These are phyloP conservation scores for Sericinus montela DNA, from an alignment of 2,888 invertebrate species.

Conservation along the genomic window DNA sequence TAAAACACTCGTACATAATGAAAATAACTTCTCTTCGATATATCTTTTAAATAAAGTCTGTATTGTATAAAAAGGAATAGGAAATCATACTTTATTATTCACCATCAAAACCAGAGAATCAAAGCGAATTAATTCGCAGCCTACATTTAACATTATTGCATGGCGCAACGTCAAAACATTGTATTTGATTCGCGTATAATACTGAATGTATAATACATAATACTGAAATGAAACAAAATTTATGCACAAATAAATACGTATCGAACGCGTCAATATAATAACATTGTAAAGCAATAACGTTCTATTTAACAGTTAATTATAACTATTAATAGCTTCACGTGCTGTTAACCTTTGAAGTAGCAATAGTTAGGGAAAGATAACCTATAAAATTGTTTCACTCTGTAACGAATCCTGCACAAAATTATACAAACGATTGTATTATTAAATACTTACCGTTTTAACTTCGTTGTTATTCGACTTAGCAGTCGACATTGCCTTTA, in stretches of 20 bases:
- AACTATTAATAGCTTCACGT: constrained; percentile 17
- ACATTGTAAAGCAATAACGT: constrained; percentile 13
- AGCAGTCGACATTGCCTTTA: constrained; percentile 73
- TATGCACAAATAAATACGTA: constrained; percentile 13
- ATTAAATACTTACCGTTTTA: constrained; percentile 60
- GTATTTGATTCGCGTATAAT: constrained; percentile 2
- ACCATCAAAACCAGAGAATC: not conserved
- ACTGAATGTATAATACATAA: constrained; percentile 1
- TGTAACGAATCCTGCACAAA: constrained; percentile 20
- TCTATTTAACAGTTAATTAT: constrained; percentile 11
- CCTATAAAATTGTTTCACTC: constrained; percentile 28
- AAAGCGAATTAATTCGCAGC: not conserved
- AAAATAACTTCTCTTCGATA: no score
- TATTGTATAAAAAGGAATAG: not conserved
- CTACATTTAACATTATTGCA: not conserved
- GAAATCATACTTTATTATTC: not conserved
- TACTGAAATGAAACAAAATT: constrained; percentile 13
- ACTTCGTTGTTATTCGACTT: constrained; percentile 64
- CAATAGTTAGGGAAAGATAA: constrained; percentile 26
- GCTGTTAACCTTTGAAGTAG: constrained; percentile 17
- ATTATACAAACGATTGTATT: constrained; percentile 8
- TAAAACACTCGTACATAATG: no score
- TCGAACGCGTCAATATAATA: constrained; percentile 9
- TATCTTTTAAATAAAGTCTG: no score
- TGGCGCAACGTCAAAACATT: constrained; percentile 9